These are phyloP conservation scores for Megastigmus dorsalis DNA, from an alignment of 2,888 invertebrate genomes.

Conservation along the genomic window DNA sequence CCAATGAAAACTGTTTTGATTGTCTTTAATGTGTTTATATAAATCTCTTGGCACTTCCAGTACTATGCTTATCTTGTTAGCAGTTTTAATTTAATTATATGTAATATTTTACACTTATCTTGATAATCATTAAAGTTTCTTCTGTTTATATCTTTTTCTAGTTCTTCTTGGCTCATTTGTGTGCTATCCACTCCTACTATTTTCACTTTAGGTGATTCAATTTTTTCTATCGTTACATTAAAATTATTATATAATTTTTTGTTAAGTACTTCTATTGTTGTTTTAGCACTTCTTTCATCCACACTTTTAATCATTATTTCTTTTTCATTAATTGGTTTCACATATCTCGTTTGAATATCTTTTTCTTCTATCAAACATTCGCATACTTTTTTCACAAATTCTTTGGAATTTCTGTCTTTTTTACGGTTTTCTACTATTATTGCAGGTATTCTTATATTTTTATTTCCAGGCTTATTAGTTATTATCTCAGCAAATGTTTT, in stretches of 20 bases:
- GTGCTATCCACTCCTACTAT: neutral
- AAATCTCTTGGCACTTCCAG: too few species aligned
- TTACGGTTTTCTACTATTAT: too few species aligned
- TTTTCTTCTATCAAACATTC: too few species aligned
- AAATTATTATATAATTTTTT: neutral
- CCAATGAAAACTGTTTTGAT: neutral
- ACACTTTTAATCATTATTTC: neutral
- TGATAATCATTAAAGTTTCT: neutral
- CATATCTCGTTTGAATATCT: neutral
- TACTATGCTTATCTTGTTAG: too few species aligned
- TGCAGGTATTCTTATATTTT: too few species aligned
- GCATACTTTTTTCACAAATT: too few species aligned
- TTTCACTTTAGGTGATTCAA: neutral
- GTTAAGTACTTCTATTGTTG: neutral
- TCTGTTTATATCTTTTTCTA: neutral
- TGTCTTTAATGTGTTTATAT: too few species aligned
- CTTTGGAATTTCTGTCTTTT: too few species aligned
- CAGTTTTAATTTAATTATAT: too few species aligned
- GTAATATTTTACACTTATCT: too few species aligned
- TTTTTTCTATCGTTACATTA: neutral
- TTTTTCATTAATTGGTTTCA: neutral
- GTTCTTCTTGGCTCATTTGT: neutral
- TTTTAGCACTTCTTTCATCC: neutral
- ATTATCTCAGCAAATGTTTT: too few species aligned
- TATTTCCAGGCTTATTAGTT: too few species aligned